phyloP scores from a whole-genome alignment of 2,888 invertebrate genomes.

The Lepidochrysops patricia region DNA sequence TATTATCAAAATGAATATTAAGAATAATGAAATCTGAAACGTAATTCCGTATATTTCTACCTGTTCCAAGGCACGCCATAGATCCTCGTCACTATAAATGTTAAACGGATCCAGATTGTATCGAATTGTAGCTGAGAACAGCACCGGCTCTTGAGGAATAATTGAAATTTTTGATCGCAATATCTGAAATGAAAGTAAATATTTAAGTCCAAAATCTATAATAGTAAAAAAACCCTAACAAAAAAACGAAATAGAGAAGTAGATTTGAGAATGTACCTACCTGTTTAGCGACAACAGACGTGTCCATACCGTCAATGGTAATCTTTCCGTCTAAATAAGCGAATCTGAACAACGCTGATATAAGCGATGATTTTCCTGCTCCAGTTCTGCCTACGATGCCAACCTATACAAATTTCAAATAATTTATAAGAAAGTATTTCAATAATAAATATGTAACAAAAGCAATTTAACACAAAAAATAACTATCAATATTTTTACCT shows the following conservation, averaged over 20 bases:
- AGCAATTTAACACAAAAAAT: not conserved
- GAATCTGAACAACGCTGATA: conserved; percentile 81
- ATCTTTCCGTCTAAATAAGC: conserved; percentile 77
- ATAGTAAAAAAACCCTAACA: not conserved
- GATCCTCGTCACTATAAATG: conserved; percentile 77
- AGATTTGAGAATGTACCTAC: conserved; percentile 32
- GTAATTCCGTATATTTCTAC: conserved; percentile 39
- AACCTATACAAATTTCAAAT: conserved; percentile 47
- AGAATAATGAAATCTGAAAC: too few relatives aligned
- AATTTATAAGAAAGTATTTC: not conserved
- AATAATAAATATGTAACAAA: not conserved
- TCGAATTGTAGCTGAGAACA: conserved; percentile 83
- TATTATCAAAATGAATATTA: too few relatives aligned
- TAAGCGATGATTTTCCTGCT: conserved; percentile 82
- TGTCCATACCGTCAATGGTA: conserved; percentile 77
- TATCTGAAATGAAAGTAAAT: conserved; percentile 62
- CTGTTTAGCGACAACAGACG: conserved; percentile 71
- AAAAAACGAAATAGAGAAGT: not conserved
- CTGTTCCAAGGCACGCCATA: conserved; percentile 84
- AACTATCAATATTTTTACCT: conserved; percentile 46
- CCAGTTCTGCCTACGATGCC: conserved; percentile 85
- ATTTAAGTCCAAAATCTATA: too few relatives aligned
- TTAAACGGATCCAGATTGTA: conserved; percentile 86
- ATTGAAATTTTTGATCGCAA: conserved; percentile 77
- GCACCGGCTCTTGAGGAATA: conserved; percentile 87